Evolutionary conservation across 2,888 invertebrate species (phyloP).

Genomic region (Gibbula magus): DNA sequence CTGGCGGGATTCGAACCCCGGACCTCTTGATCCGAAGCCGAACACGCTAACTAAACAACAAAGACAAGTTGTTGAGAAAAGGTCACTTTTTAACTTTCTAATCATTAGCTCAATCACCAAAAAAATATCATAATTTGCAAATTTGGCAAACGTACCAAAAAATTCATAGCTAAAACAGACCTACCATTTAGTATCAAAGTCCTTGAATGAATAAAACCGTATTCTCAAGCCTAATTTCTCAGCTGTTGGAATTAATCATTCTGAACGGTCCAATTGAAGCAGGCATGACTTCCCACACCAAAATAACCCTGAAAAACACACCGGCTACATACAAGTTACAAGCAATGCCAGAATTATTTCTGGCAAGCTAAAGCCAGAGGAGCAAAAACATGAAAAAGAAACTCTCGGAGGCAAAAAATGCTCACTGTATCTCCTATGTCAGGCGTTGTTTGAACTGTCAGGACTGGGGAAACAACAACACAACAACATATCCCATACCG

Average conservation of each 20-base stretch:
- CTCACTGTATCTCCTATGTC: not conserved
- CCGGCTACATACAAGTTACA: not conserved
- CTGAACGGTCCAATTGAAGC: not conserved
- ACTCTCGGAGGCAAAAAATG: not conserved
- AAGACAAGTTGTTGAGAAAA: too few species aligned
- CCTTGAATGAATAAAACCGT: too few species aligned
- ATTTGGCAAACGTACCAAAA: too few species aligned
- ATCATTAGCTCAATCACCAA: too few species aligned
- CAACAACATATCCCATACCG: not conserved
- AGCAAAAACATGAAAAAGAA: not conserved
- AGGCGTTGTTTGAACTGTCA: not conserved
- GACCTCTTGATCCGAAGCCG: too few species aligned
- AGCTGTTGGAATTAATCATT: conserved; percentile 14
- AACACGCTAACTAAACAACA: too few species aligned
- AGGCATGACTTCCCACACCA: not conserved
- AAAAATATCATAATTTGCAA: too few species aligned
- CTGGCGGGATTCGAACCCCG: too few species aligned
- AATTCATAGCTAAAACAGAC: too few species aligned
- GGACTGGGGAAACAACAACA: not conserved
- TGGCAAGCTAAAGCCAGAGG: not conserved
- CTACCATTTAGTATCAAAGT: too few species aligned
- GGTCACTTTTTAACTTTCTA: too few species aligned
- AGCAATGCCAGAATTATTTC: not conserved
- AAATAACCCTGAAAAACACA: conserved; percentile 1
- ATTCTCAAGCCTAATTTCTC: not conserved